Evolutionary conservation across 2,113 vertebrate genomes (phyloP), one percentile per base, ranked within the genome.

Genomic region (Acanthochromis polyacanthus): DNA sequence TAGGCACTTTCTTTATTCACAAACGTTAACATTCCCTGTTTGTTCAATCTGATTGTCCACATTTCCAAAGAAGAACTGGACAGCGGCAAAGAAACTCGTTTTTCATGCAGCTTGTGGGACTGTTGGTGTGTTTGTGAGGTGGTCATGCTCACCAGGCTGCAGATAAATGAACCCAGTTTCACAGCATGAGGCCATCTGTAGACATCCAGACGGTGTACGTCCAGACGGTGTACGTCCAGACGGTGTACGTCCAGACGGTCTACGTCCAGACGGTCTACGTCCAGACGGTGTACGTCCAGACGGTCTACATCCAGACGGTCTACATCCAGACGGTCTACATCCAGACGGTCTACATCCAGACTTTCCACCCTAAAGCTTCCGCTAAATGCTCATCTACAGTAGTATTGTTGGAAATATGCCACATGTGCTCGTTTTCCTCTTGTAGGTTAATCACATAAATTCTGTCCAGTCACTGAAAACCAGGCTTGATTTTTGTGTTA

Each of bases 1-100:
- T 95, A 80, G 92, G 91, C 71, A 1, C 17, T 56, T 10, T 20
- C 23, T 17, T 16, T 28, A 22, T 63, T 56, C 3, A 51, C 14
- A 66, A 61, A 5, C 1, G 17, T 20, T 15, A 50, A 15, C 3
- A 4, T 23, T 12, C 9, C 7, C 12, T 40, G 36, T 60, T 38
- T 14, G 2, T 43, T 66, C 30, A 40, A 10, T 60, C 12, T 38
- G 30, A 7, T 36, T 36, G 32, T 36, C 1, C 4, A 19, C 14
- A 2, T 32, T 1, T 23, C 7, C 5, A 50, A 40, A 8, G 3
- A 32, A 14, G 14, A 17, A 17, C 36, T 20, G 10, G 43, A 15
- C 23, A 58, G 14, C 5, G 62, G 23, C 12, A 46, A 5, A 25
- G 25, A 25, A 5, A 51, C 16, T 40, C 15, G 5, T 52, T 20